A percentile compares a stretch with the other conserved stretches of the same genome.
Conservation (phyloP, 2,797 vertebrate genomes). For the Zenarchopterus dispar region DNA sequence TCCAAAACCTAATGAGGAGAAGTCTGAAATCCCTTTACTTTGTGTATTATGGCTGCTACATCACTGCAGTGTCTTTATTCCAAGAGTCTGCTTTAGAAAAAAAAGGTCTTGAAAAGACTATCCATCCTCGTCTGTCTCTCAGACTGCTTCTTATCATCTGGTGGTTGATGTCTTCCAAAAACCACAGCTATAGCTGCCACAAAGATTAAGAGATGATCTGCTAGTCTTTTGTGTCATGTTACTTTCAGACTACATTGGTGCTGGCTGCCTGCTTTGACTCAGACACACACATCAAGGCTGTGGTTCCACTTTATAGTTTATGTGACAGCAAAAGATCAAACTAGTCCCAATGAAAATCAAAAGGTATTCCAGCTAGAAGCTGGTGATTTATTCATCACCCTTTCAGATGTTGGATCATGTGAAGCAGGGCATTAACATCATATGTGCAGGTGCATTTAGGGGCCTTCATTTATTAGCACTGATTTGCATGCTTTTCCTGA, state of each 20-base stretch:
- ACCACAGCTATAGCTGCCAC: constrained; percentile 35
- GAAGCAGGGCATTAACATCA: constrained; percentile 67
- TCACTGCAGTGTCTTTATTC: constrained; percentile 1
- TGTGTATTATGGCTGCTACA: too few species aligned
- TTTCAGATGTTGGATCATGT: constrained; percentile 73
- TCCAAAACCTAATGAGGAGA: too few species aligned
- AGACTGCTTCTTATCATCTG: constrained; percentile 29
- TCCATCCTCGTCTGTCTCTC: constrained; percentile 14
- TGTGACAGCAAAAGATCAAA: constrained; percentile 42
- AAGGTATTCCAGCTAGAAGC: constrained; percentile 26
- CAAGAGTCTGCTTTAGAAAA: background rate
- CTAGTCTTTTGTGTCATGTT: constrained; percentile 55
- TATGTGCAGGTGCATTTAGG: constrained; percentile 78
- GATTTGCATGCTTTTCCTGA: constrained; percentile 73
- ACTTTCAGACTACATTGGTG: constrained; percentile 47
- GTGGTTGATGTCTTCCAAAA: constrained; percentile 36
- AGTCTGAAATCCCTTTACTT: too few species aligned
- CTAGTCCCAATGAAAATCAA: too few species aligned
- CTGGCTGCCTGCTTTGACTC: constrained; percentile 42
- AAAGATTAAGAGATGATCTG: constrained; percentile 52
- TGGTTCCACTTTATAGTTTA: constrained; percentile 61
- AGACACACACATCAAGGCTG: constrained; percentile 38
- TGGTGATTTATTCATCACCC: constrained; percentile 74
- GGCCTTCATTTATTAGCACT: constrained; percentile 73
- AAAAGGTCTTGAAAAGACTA: constrained; percentile 16